Base-by-base conservation (phyloP, 2,888 invertebrate species). In the Drosophila kambysellisi region DNA sequence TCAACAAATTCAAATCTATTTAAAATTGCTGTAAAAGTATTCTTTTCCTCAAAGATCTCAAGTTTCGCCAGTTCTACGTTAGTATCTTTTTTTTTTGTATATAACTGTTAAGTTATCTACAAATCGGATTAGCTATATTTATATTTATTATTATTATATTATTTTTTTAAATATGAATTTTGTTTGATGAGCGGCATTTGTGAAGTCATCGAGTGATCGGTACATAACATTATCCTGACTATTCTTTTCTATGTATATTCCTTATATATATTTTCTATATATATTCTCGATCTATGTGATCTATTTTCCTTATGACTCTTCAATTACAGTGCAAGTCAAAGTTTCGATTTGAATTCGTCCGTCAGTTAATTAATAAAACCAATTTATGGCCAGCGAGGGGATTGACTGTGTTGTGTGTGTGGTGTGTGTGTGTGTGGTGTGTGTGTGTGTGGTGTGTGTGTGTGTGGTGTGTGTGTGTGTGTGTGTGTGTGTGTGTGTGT, bases 301-400 rank as follows among this genome's bases (percentile, higher is more conserved):
- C n/a, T 46, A 15, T 15, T 46, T 25, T 25, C 15, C 4, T 7
- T 8, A 8, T 15, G 7, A 25, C 8, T 46, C 7, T 0, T 25
- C 15, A 63, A 39, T 57, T 37, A 12, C 56, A 4, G 63, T 17
- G 30, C 46, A 50, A 56, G 33, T 67, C 50, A 53, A 33, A 48
- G 61, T 54, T 61, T 61, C 29, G 37, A 51, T 59, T 51, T 15
- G 46, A 9, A 51, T 29, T 12, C 32, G 53, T 8, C 8, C 48
- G 20, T 7, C 39, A 43, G 35, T 50, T 70, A 74, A 76, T 77
- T 76, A 76, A 62, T 62, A 59, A 70, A 60, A 59, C 70, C 73
- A 76, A 76, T 76, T 73, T 65, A 59, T 53, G 48, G 20, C 20
- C 46, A 61, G 67, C 48, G n/a, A n/a, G 12, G 33, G 37, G 41